These are phyloP conservation scores for Alligator mississippiensis DNA, from an alignment of 2,113 vertebrate species.

Conservation along the genomic window DNA sequence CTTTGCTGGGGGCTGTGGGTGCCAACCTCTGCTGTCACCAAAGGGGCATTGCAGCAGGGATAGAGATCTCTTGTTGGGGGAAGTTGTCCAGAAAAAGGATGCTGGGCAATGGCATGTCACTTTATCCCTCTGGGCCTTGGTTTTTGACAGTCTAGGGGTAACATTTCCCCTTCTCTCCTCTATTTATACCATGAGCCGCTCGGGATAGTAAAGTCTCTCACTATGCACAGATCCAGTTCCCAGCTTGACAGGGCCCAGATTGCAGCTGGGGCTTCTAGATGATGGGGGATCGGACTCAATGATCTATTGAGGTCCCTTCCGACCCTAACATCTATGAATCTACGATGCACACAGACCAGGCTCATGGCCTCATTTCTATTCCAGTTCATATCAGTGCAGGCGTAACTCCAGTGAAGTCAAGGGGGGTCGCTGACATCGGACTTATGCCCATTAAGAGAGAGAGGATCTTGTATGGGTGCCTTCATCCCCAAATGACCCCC, in stretches of 20 bases:
- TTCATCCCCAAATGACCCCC: not conserved
- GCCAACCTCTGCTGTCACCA: not conserved
- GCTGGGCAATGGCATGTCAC: too few relatives aligned
- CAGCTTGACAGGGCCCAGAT: not conserved
- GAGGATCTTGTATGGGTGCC: not conserved
- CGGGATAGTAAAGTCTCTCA: too few relatives aligned
- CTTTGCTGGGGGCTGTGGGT: not conserved
- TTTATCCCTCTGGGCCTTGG: not conserved
- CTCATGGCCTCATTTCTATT: not conserved
- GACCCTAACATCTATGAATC: too few relatives aligned
- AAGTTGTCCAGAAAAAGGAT: too few relatives aligned
- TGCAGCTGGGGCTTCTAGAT: not conserved
- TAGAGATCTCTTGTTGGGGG: not conserved
- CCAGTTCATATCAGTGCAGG: not conserved
- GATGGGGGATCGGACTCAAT: too few relatives aligned
- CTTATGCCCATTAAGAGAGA: not conserved
- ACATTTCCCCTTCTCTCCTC: not conserved
- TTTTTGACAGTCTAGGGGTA: not conserved
- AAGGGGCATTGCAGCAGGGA: too few relatives aligned
- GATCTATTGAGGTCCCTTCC: not conserved
- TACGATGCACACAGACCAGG: not conserved
- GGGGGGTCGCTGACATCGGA: not conserved
- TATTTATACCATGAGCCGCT: not conserved
- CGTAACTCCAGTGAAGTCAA: not conserved
- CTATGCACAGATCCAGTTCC: not conserved